Evolutionary conservation across 2,113 vertebrate genomes (phyloP).

Genomic region (Ranitomeya imitator): DNA sequence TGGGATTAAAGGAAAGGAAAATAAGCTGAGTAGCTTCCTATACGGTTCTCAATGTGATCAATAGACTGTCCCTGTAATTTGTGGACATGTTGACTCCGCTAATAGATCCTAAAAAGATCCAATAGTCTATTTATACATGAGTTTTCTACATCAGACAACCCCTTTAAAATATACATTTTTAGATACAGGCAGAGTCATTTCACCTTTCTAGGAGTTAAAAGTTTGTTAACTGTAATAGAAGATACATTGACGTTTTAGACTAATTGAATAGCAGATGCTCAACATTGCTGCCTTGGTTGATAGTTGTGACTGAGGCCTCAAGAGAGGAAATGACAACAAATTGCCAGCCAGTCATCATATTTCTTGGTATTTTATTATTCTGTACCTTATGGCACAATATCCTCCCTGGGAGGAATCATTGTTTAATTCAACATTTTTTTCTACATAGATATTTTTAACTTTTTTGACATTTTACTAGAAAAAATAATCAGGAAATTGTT

Average conservation of each 20-base stretch:
- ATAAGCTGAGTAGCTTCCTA: too few relatives aligned
- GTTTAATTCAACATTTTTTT: conserved; percentile 64
- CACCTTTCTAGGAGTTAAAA: conserved; percentile 58
- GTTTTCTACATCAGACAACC: not conserved
- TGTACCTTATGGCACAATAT: conserved; percentile 75
- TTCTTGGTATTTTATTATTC: conserved; percentile 71
- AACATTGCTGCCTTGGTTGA: conserved; percentile 64
- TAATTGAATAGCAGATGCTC: conserved; percentile 75
- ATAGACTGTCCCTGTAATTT: too few relatives aligned
- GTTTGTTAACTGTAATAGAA: conserved; percentile 20
- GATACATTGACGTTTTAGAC: conserved; percentile 66
- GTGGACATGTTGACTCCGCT: too few relatives aligned
- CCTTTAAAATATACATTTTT: not conserved
- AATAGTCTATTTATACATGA: not conserved
- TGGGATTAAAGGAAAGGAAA: too few relatives aligned
- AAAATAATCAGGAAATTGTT: conserved; percentile 35
- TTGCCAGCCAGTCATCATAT: conserved; percentile 71
- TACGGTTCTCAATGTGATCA: too few relatives aligned
- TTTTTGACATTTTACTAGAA: conserved; percentile 63
- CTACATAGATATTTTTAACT: conserved; percentile 64
- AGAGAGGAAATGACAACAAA: conserved; percentile 73
- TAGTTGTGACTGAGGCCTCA: conserved; percentile 69
- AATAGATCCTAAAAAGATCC: not conserved
- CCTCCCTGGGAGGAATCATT: conserved; percentile 62
- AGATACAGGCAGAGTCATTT: not conserved